These are phyloP conservation scores for Calcarius lapponicus DNA, from an alignment of 2,797 vertebrate genomes.

Conservation along the genomic window DNA sequence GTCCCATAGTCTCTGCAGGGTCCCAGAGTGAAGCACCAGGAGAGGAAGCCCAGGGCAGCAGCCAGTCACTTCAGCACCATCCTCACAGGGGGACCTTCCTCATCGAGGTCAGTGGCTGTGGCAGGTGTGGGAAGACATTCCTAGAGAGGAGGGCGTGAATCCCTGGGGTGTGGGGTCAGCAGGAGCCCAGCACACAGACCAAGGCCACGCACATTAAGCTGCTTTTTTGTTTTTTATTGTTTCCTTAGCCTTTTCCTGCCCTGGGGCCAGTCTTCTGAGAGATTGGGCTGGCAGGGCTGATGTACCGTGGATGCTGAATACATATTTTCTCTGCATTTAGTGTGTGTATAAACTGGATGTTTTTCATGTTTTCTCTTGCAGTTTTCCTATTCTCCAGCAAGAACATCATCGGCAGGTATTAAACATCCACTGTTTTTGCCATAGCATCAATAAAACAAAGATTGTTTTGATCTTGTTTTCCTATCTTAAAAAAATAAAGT, in stretches of 20 bases:
- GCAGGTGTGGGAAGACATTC: rapidly evolving
- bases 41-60: neutral
- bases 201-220: neutral
- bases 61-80: rapidly evolving
- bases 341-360: neutral
- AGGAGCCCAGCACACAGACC: neutral
- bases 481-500: neutral
- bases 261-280: neutral
- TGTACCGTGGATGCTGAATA: neutral
- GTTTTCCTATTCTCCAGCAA: neutral
- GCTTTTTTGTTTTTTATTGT: neutral
- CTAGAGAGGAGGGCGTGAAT: neutral
- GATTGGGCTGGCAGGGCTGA: neutral
- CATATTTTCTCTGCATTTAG: neutral
- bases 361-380: neutral
- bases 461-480: neutral
- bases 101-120: rapidly evolving
- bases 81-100: rapidly evolving
- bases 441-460: neutral
- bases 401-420: neutral
- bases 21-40: neutral
- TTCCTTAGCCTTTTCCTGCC: neutral
- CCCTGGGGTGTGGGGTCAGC: neutral
- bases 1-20: neutral
- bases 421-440: neutral